These are phyloP conservation scores for Sus scrofa DNA, from an alignment of 2,113 vertebrate species.

Conservation along the genomic window T2T-Sscrofa CM000829.6:60675001-60675500, in stretches of 20 bases:
- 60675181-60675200: neutral
- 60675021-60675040: neutral
- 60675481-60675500: neutral
- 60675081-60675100: constrained; percentile 53
- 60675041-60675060: neutral
- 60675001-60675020: neutral
- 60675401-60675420: neutral
- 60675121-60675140: constrained; percentile 52
- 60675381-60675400: neutral
- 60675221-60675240: neutral
- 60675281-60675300: neutral
- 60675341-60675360: neutral
- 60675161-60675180: constrained; percentile 20
- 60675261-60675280: neutral
- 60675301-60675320: neutral
- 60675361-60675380: neutral
- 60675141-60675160: constrained; percentile 38
- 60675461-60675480: neutral
- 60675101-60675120: constrained; percentile 62
- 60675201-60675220: constrained; percentile 52
- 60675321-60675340: neutral
- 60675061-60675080: constrained; percentile 54
- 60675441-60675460: neutral
- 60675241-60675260: neutral
- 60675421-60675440: neutral